Base-by-base conservation (phyloP, 2,888 invertebrate species). In the Acleris sparsana region DNA sequence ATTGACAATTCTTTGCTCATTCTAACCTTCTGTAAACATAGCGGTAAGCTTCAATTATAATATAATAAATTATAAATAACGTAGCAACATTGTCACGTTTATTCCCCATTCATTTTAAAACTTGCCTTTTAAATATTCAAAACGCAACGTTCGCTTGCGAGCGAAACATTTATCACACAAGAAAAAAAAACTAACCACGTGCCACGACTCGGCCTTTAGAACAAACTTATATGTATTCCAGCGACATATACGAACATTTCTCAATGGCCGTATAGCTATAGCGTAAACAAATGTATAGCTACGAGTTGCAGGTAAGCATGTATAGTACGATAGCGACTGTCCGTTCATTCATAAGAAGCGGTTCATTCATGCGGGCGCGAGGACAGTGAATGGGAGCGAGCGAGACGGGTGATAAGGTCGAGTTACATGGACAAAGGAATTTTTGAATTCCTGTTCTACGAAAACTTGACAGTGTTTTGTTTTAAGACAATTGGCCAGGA, bases 271-370 rank as follows among this genome's bases (percentile, higher is more conserved):
- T 78, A 84, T 85, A 87, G 83, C 82, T 84, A 76, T 83, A 85
- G 82, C 61, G 66, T 52, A 84, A 73, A 72, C 71, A 73, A 67
- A 77, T 63, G 68, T 73, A 83, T 76, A 82, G 73, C 78, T 78
- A 78, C 77, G 72, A 77, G 75, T 79, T 76, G 76, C 80, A 79
- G 67, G 69, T 69, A 87, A 78, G 88, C 87, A 89, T 83, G 79
- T 88, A 91, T 91, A 90, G 88, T 91, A 91, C 87, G 83, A 87
- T 81, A 83, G 85, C 83, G 84, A 86, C 86, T 85, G 87, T 87
- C 82, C 79, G 76, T 81, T 88, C 92, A 93, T 93, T 93, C 93
- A 93, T 93, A 91, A 92, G 90, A 90, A 92, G 87, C 88, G 82
- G 87, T 92, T 89, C 91, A 91, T 92, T 92, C 86, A 91, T 89